Percentiles rank a stretch among this genome's conserved stretches.
Conservation (phyloP, 2,113 vertebrate genomes). For the Callaeas wilsoni region DNA sequence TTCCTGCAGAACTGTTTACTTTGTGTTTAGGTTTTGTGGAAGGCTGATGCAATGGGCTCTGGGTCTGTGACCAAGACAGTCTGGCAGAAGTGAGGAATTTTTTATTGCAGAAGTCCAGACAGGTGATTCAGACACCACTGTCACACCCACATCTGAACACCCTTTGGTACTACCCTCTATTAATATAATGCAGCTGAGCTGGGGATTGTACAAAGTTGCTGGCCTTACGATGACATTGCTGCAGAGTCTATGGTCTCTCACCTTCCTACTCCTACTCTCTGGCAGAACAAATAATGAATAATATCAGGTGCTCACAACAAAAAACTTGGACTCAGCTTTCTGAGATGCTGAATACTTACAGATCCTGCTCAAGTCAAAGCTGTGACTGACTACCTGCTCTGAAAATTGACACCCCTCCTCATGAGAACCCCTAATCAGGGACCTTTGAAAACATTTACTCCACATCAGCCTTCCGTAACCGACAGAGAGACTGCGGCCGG, state of each 20-base stretch:
- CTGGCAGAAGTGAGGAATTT: not conserved
- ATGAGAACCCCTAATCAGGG: not conserved
- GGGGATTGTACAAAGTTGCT: not conserved
- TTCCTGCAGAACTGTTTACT: not conserved
- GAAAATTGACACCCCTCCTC: not conserved
- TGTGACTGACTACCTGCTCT: not conserved
- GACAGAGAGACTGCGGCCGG: not conserved
- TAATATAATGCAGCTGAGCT: not conserved
- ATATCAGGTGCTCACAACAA: not conserved
- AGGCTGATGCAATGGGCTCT: not conserved
- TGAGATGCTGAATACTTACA: not conserved
- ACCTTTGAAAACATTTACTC: not conserved
- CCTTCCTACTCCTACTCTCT: not conserved
- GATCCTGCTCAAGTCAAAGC: not conserved
- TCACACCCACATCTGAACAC: not conserved
- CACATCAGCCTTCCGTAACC: not conserved
- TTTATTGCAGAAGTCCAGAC: not conserved
- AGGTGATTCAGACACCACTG: not conserved
- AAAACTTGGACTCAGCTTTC: not conserved
- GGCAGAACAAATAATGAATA: not conserved
- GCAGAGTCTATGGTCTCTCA: not conserved
- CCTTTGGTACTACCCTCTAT: not conserved
- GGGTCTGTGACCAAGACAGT: not conserved
- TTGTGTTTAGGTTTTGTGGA: not conserved
- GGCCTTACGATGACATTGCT: not conserved